Conservation (phyloP, 2,797 vertebrate genomes). For the Oreochromis grahami region DNA sequence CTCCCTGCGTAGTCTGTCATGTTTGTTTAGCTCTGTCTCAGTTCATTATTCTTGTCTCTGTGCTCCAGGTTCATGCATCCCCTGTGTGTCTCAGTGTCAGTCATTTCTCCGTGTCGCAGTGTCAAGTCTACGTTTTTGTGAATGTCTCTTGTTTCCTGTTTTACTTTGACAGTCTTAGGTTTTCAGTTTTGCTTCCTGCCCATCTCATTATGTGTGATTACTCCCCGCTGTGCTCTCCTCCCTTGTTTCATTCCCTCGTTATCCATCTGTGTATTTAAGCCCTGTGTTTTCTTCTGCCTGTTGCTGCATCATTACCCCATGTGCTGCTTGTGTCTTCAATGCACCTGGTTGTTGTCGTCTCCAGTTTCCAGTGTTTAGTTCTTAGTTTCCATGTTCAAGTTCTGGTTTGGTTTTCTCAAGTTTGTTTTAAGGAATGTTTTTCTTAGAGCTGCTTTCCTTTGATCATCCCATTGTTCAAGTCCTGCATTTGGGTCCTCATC, state of each 20-base stretch:
- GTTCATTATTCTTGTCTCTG: neutral
- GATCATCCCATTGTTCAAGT: neutral
- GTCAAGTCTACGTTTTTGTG: neutral
- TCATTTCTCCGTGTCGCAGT: neutral
- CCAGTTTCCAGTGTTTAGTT: neutral
- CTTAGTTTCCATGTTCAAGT: neutral
- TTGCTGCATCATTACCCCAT: neutral
- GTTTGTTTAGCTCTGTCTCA: neutral
- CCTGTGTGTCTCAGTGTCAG: neutral
- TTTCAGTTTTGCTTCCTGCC: neutral
- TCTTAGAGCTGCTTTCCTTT: neutral
- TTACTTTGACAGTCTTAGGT: neutral
- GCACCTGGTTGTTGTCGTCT: fast-evolving
- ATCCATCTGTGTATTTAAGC: neutral
- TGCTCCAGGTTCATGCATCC: neutral
- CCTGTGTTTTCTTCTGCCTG: neutral
- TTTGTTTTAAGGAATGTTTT: neutral
- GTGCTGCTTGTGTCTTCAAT: neutral
- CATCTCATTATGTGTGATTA: neutral
- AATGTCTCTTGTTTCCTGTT: neutral
- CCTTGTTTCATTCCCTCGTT: neutral
- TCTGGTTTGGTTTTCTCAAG: neutral
- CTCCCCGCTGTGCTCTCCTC: neutral
- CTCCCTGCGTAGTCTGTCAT: neutral
- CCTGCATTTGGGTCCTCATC: neutral